Conservation (phyloP, 2,113 vertebrate species). For the Lampris megalopsis region DNA sequence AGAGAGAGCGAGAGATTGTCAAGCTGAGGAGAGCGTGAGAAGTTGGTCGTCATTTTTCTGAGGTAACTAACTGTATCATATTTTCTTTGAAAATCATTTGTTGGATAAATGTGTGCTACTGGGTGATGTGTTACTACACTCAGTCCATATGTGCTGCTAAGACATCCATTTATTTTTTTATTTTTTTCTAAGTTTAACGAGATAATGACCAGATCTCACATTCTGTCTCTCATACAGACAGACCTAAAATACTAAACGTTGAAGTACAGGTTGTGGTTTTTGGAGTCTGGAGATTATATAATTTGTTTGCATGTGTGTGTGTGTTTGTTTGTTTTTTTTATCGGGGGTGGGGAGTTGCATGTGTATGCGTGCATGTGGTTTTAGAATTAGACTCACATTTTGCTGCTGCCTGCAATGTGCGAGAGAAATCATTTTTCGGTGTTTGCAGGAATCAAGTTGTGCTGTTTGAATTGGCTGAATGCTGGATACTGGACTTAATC, state of each 20-base stretch:
- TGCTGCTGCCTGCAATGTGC: too few relatives aligned
- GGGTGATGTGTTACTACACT: neutral
- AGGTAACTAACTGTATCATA: conserved; percentile 43
- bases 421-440: too few relatives aligned
- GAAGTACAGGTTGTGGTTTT: neutral
- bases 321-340: neutral
- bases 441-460: too few relatives aligned
- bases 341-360: too few relatives aligned
- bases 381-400: too few relatives aligned
- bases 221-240: neutral
- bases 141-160: neutral
- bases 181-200: neutral
- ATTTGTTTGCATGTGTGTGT: too few relatives aligned
- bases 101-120: neutral
- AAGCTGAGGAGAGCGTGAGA: conserved; percentile 43
- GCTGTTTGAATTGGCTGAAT: too few relatives aligned
- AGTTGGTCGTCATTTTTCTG: conserved; percentile 58
- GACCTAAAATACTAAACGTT: too few relatives aligned
- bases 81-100: neutral
- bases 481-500: too few relatives aligned
- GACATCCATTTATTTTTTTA: neutral
- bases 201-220: neutral
- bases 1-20: conserved; percentile 27
- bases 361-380: too few relatives aligned
- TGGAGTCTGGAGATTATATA: neutral